phyloP scores from a whole-genome alignment of 2,888 invertebrate species.

The Sarcophaga carnaria region DNA sequence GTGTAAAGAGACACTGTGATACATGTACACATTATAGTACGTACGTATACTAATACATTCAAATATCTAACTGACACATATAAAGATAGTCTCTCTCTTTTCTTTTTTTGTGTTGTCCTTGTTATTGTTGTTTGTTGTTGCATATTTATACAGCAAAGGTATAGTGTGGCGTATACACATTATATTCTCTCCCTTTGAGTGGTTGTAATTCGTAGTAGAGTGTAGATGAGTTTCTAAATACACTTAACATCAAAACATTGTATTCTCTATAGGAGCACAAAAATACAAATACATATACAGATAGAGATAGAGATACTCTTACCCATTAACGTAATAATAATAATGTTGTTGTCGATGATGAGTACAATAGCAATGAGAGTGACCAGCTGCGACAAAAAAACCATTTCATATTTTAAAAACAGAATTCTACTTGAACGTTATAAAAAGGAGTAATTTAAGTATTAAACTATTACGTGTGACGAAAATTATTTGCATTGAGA shows the following conservation, averaged over 20 bases:
- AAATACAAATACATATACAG: not conserved
- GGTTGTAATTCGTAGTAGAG: not conserved
- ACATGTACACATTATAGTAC: not conserved
- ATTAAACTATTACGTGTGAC: too few species aligned
- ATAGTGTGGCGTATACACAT: not conserved
- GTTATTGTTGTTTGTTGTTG: slow-evolving; percentile 18
- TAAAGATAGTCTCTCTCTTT: slow-evolving; percentile 20
- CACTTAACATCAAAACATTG: slow-evolving; percentile 55
- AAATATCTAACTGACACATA: slow-evolving; percentile 32
- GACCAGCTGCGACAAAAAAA: not conserved
- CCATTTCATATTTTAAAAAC: too few species aligned
- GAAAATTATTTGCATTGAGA: too few species aligned
- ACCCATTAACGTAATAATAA: slow-evolving; percentile 20
- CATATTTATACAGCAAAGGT: slow-evolving; percentile 36
- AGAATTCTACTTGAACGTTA: too few species aligned
- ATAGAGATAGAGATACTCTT: not conserved
- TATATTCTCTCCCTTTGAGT: not conserved
- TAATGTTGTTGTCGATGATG: slow-evolving; percentile 31
- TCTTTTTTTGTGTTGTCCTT: not conserved
- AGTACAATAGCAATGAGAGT: not conserved
- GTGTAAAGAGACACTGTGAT: not conserved
- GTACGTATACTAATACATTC: slow-evolving; percentile 15
- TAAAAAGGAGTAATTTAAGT: too few species aligned
- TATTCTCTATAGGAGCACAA: slow-evolving; percentile 15
- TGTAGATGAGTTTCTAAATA: slow-evolving; percentile 25